These are phyloP conservation scores for Forficula auricularia DNA, from an alignment of 1,140 invertebrate genomes.

Conservation along the genomic window DNA sequence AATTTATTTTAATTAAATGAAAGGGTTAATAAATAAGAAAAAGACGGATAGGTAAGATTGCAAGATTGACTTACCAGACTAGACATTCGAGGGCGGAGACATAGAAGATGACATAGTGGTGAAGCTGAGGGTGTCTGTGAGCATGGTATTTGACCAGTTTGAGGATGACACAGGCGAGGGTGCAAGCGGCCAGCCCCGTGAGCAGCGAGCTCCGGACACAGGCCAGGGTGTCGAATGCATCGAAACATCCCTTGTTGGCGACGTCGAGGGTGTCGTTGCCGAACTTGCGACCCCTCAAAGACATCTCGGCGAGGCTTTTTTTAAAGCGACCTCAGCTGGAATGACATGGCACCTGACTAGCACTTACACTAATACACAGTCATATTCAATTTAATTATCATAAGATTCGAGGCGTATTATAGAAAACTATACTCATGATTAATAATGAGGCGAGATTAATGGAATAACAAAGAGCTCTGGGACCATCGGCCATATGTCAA, in stretches of 20 bases:
- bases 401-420: too few species aligned
- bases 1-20: too few species aligned
- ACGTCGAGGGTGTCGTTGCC: constrained; percentile 28
- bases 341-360: too few species aligned
- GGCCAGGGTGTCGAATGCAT: constrained; percentile 27
- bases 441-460: too few species aligned
- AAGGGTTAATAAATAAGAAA: too few species aligned
- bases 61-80: constrained; percentile 31
- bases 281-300: constrained; percentile 19
- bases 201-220: constrained; percentile 32
- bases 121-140: constrained; percentile 28
- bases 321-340: too few species aligned
- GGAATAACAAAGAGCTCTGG: too few species aligned
- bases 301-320: constrained; percentile 10
- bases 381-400: too few species aligned
- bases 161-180: constrained; percentile 27
- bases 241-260: constrained; percentile 29
- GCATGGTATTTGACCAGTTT: constrained; percentile 31
- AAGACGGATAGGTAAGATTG: too few species aligned
- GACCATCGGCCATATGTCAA: too few species aligned
- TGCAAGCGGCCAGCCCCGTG: constrained; percentile 25
- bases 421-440: too few species aligned
- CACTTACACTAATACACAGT: too few species aligned
- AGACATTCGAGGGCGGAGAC: constrained; percentile 29
- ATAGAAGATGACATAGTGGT: constrained; percentile 35